Percentiles rank a stretch among this genome's conserved stretches.
phyloP scores from a whole-genome alignment of 2,113 vertebrate species.

The Numida meleagris region DNA sequence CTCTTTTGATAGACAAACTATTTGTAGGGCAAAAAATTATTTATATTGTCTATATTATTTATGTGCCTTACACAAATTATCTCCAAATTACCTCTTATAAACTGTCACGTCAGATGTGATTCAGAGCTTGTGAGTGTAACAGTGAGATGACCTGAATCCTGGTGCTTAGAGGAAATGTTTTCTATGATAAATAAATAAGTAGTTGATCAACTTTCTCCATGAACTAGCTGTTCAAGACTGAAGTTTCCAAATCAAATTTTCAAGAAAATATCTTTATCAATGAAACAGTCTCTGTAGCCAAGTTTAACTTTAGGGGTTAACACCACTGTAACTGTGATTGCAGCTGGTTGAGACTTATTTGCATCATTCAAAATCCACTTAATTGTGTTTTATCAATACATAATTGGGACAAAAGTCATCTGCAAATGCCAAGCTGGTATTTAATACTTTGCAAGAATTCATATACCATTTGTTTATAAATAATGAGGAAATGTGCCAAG shows the following conservation, averaged over 20 bases:
- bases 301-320: not conserved
- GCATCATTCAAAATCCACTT: not conserved
- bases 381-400: not conserved
- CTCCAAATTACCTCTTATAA: not conserved
- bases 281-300: not conserved
- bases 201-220: not conserved
- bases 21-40: not conserved
- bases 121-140: not conserved
- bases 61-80: not conserved
- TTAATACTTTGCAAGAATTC: constrained; percentile 6
- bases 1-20: not conserved
- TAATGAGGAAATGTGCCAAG: not conserved
- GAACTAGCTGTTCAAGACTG: not conserved
- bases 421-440: not conserved
- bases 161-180: not conserved
- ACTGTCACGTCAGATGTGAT: not conserved
- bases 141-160: not conserved
- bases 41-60: not conserved
- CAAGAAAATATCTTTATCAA: not conserved
- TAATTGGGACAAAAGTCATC: not conserved
- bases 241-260: constrained; percentile 1
- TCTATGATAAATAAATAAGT: constrained; percentile 12
- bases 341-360: not conserved
- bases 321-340: not conserved
- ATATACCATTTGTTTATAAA: not conserved